phyloP scores from a whole-genome alignment of 1,140 invertebrate species.

The Macrobrachium nipponense region DNA sequence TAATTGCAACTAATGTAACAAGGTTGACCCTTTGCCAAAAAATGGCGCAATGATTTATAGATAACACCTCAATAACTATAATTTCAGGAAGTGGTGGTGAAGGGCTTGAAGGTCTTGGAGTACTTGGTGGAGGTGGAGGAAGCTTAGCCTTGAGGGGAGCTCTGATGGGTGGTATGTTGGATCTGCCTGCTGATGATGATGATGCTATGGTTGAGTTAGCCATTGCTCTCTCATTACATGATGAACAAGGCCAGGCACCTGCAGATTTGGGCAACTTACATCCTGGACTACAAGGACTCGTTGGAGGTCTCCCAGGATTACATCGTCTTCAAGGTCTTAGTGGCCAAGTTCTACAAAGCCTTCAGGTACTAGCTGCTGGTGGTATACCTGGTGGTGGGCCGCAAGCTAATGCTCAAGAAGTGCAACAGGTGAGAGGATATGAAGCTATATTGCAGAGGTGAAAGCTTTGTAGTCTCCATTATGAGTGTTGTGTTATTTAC shows the following conservation, averaged over 20 bases:
- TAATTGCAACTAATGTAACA: no score
- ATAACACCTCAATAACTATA: not conserved
- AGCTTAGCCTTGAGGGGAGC: constrained; percentile 70
- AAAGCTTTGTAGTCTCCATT: not conserved
- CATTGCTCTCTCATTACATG: constrained; percentile 91
- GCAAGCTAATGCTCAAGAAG: constrained; percentile 63
- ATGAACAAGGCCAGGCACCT: constrained; percentile 71
- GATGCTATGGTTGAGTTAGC: constrained; percentile 97
- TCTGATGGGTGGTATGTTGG: constrained; percentile 62
- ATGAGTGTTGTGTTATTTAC: not conserved
- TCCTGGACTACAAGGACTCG: constrained; percentile 70
- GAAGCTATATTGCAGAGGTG: not conserved
- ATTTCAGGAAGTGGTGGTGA: constrained; percentile 45
- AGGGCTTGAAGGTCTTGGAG: constrained; percentile 74
- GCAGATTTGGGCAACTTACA: constrained; percentile 64
- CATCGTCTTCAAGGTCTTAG: constrained; percentile 69
- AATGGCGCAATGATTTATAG: no score
- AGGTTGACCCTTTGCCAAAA: no score
- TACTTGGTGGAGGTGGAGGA: constrained; percentile 74
- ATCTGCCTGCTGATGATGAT: constrained; percentile 71
- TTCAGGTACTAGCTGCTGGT: constrained; percentile 63
- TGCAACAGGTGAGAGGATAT: constrained; percentile 48
- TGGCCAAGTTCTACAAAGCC: constrained; percentile 70
- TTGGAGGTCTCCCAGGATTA: constrained; percentile 68
- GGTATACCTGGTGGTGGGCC: constrained; percentile 65